phyloP scores from a whole-genome alignment of 2,113 vertebrate species.

The Mungos mungo region DNA sequence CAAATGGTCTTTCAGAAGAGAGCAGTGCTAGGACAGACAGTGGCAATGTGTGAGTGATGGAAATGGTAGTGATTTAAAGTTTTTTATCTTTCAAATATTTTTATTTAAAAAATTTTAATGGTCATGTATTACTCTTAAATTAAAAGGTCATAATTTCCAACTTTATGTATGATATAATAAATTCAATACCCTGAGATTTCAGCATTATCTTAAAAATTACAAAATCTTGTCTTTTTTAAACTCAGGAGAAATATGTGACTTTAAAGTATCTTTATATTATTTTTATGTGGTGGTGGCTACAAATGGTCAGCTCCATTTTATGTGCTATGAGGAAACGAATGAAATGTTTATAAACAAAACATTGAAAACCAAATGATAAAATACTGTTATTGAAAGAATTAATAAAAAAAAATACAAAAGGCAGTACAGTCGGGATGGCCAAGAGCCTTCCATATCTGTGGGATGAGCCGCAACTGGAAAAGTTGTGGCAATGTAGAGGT shows the following conservation, averaged over 20 bases:
- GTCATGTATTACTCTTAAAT: background rate
- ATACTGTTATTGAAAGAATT: background rate
- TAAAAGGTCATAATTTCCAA: background rate
- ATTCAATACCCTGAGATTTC: background rate
- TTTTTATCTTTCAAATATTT: background rate
- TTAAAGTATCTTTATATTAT: background rate
- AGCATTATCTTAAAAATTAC: background rate
- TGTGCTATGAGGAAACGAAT: background rate
- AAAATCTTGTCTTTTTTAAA: background rate
- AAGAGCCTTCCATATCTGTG: background rate
- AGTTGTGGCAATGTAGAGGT: background rate
- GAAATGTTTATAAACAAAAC: background rate
- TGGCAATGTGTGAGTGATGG: background rate
- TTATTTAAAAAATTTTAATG: background rate
- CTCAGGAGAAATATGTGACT: background rate
- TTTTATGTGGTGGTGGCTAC: background rate
- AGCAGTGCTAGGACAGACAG: background rate
- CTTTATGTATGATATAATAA: background rate
- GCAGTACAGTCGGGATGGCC: background rate
- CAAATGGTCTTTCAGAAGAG: background rate
- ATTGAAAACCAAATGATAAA: background rate
- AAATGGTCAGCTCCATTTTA: background rate
- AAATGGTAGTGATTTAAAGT: background rate
- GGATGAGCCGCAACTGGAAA: background rate
- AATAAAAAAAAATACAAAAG: background rate